Conservation (phyloP, 2,113 vertebrate genomes). For the Aleadryas rufinucha region DNA sequence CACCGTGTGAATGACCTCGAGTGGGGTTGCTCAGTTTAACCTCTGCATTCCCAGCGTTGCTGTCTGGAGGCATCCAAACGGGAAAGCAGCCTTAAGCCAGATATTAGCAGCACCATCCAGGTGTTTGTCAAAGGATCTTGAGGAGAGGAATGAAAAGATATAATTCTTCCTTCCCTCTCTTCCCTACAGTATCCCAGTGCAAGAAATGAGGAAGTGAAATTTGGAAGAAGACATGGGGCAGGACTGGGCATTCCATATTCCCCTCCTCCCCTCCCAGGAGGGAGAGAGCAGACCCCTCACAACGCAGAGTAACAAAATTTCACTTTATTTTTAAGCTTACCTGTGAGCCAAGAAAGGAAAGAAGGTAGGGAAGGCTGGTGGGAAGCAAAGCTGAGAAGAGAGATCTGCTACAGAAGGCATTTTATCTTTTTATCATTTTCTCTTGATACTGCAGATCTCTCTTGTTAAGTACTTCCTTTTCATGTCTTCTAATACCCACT, state of each 20-base stretch:
- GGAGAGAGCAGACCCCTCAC: neutral
- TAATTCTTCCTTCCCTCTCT: neutral
- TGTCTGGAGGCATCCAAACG: neutral
- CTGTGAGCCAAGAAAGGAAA: neutral
- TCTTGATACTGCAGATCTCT: neutral
- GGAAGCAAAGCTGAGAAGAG: neutral
- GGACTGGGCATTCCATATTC: neutral
- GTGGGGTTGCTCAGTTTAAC: neutral
- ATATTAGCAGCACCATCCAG: neutral
- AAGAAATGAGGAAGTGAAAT: neutral
- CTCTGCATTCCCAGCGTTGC: neutral
- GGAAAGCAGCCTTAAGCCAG: neutral
- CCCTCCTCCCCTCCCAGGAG: neutral
- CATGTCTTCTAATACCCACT: neutral
- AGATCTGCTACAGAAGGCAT: neutral
- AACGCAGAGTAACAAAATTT: neutral
- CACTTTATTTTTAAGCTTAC: neutral
- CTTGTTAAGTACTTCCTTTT: neutral
- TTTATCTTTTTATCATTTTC: neutral
- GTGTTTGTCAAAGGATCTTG: neutral
- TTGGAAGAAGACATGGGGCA: neutral
- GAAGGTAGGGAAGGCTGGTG: neutral
- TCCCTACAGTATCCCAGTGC: rapidly evolving
- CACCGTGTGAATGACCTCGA: rapidly evolving
- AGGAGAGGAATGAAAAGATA: neutral